Evolutionary conservation across 64 coral and sea anemone genomes (phyloP).

Genomic region (Porites australiensis): DNA sequence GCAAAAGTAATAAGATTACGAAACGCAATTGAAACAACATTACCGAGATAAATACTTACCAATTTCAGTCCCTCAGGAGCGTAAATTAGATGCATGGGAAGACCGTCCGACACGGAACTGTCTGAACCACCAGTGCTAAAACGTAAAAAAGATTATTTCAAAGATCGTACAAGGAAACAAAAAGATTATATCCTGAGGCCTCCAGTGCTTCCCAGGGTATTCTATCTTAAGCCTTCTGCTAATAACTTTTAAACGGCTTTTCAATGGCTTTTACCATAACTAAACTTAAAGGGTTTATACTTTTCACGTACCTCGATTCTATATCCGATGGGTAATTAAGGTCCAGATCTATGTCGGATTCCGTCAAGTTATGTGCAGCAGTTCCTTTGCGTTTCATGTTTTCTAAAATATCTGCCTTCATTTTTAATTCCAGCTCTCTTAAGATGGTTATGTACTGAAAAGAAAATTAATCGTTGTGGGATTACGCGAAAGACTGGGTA

Average conservation of each 20-base stretch:
- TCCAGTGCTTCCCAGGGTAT: too few relatives aligned
- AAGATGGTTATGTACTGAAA: conserved; percentile 78
- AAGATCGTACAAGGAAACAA: too few relatives aligned
- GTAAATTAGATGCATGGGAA: conserved; percentile 94
- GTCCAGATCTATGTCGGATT: conserved; percentile 86
- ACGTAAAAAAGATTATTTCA: neutral
- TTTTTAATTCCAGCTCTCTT: conserved; percentile 78
- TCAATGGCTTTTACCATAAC: neutral
- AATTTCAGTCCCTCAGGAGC: conserved; percentile 53
- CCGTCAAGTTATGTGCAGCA: conserved; percentile 62
- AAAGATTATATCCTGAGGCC: too few relatives aligned
- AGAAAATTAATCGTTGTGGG: neutral
- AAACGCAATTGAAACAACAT: too few relatives aligned
- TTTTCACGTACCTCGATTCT: conserved; percentile 77
- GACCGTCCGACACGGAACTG: conserved; percentile 92
- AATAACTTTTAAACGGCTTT: too few relatives aligned
- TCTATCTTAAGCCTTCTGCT: too few relatives aligned
- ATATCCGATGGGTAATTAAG: conserved; percentile 81
- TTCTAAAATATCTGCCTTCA: conserved; percentile 72
- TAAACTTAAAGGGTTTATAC: neutral
- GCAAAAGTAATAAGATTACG: too few relatives aligned
- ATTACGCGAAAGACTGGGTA: too few relatives aligned
- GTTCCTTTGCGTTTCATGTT: conserved; percentile 87
- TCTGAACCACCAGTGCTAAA: conserved; percentile 93
- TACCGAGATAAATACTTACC: neutral